These are phyloP conservation scores for Hirtodrosophila histrioides DNA, from an alignment of 2,888 invertebrate species.

Conservation along the genomic window DNA sequence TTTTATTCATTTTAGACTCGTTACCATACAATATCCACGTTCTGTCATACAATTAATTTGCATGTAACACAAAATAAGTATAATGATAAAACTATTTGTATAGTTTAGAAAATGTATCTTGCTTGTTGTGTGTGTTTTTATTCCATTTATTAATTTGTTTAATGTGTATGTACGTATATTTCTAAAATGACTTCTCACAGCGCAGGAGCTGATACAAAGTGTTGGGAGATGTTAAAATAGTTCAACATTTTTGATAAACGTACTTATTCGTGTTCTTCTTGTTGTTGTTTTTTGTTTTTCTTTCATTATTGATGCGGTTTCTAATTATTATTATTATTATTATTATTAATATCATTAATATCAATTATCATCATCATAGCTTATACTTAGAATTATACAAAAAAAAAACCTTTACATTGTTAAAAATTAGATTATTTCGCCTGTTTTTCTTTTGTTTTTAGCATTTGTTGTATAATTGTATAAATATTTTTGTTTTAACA, in stretches of 20 bases:
- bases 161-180: slow-evolving; percentile 23
- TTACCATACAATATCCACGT: slow-evolving; percentile 36
- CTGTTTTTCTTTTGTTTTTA: too few species aligned
- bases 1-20: slow-evolving; percentile 25
- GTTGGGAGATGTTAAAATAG: slow-evolving; percentile 38
- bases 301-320: slow-evolving; percentile 18
- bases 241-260: slow-evolving; percentile 14
- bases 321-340: slow-evolving; percentile 31
- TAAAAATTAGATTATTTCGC: slow-evolving; percentile 53
- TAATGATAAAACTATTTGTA: slow-evolving; percentile 30
- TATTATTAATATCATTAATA: slow-evolving; percentile 35
- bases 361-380: slow-evolving; percentile 28
- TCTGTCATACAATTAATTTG: slow-evolving; percentile 32
- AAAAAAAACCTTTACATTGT: slow-evolving; percentile 60
- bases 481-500: slow-evolving; percentile 66
- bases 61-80: slow-evolving; percentile 19
- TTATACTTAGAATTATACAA: slow-evolving; percentile 49
- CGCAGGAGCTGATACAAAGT: slow-evolving; percentile 37
- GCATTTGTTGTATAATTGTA: slow-evolving; percentile 66
- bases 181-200: slow-evolving; percentile 49
- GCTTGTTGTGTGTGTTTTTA: slow-evolving; percentile 1
- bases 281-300: slow-evolving; percentile 8
- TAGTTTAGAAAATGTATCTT: slow-evolving; percentile 21
- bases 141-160: not conserved
- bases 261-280: slow-evolving; percentile 8